Percentiles rank a stretch among this genome's conserved stretches.
phyloP scores from a whole-genome alignment of 2,888 invertebrate species.

The Lithophane semibrunnea region DNA sequence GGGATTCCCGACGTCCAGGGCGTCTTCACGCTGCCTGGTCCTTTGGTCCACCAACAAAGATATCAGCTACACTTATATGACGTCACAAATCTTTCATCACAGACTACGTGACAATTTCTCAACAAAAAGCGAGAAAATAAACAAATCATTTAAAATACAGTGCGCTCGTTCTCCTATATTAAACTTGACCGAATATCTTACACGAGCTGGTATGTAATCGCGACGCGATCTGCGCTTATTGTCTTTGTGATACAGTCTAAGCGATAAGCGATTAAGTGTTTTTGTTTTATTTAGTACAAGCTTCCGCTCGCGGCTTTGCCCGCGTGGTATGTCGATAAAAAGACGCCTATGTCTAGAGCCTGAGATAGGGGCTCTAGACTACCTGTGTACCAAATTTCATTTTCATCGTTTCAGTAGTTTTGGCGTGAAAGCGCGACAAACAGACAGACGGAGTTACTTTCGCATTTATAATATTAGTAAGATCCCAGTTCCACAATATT shows the following conservation, averaged over 20 bases:
- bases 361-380: too few species aligned
- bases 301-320: too few species aligned
- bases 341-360: too few species aligned
- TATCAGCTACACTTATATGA: neutral
- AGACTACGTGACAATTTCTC: slow-evolving; percentile 21
- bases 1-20: too few species aligned
- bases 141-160: slow-evolving; percentile 44
- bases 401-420: too few species aligned
- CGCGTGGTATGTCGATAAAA: too few species aligned
- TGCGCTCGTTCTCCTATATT: slow-evolving; percentile 38
- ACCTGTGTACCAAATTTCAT: too few species aligned
- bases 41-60: neutral
- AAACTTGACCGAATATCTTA: slow-evolving; percentile 67
- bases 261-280: slow-evolving; percentile 5
- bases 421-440: too few species aligned
- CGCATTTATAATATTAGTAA: too few species aligned
- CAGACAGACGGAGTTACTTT: too few species aligned
- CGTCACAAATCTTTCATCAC: slow-evolving; percentile 10
- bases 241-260: slow-evolving; percentile 39
- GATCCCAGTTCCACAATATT: neutral
- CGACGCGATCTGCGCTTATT: slow-evolving; percentile 56
- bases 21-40: neutral
- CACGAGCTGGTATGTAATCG: slow-evolving; percentile 60
- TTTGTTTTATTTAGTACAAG: too few species aligned
- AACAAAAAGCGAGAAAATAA: slow-evolving; percentile 34